A percentile compares a stretch with the other conserved stretches of the same genome.
These are phyloP conservation scores for Taphrorychus bicolor DNA, from an alignment of 2,888 invertebrate genomes.

Conservation along the genomic window DNA sequence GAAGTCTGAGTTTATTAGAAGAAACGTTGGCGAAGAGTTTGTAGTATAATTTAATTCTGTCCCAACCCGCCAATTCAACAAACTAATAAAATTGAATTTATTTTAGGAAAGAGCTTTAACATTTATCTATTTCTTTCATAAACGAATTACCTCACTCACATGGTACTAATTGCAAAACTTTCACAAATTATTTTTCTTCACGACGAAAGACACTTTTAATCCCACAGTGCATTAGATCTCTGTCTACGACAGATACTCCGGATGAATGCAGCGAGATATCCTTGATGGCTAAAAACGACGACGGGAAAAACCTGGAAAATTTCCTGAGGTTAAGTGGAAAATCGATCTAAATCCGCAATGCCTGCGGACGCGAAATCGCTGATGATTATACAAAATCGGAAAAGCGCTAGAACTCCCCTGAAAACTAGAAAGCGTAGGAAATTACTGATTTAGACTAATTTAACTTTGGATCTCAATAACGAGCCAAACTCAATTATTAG, in stretches of 20 bases:
- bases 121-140: not conserved
- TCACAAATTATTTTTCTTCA: not conserved
- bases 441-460: constrained; percentile 11
- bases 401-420: not conserved
- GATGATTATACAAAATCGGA: constrained; percentile 43
- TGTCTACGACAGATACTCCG: constrained; percentile 32
- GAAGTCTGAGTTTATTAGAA: no score
- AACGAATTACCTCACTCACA: no score
- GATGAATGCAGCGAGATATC: constrained; percentile 31
- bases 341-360: constrained; percentile 49
- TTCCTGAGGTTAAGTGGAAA: constrained; percentile 50
- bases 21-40: no score
- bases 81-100: no score
- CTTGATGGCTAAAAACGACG: no score
- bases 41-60: no score
- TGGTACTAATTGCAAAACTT: not conserved
- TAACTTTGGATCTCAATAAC: constrained; percentile 14
- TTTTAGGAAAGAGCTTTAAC: not conserved
- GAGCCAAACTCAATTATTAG: constrained; percentile 35
- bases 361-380: constrained; percentile 49
- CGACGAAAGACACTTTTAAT: constrained; percentile 20
- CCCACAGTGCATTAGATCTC: constrained; percentile 35
- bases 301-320: constrained; percentile 50
- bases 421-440: not conserved
- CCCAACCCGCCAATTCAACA: not conserved